These are phyloP conservation scores for Microctonus aethiopoides DNA, from an alignment of 2,888 invertebrate genomes.

Conservation along the genomic window DNA sequence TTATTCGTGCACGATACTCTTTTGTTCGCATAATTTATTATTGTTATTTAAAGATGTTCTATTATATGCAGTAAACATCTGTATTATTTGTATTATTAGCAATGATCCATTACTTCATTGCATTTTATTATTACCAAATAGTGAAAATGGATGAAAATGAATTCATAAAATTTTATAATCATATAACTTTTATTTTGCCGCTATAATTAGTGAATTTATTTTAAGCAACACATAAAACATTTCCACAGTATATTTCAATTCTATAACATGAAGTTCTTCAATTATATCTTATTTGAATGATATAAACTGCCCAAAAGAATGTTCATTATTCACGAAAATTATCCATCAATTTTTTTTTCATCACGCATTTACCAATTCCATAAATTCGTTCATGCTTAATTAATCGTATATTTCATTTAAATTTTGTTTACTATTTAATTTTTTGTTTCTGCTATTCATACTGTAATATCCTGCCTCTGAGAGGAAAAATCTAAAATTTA, in stretches of 20 bases:
- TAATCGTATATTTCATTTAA: no score
- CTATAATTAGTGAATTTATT: conserved; percentile 17
- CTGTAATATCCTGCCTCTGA: no score
- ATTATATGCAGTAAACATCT: conserved; percentile 1
- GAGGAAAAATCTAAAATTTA: not conserved
- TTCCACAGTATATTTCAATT: not conserved
- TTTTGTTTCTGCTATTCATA: no score
- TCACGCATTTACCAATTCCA: no score
- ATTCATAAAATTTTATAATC: not conserved
- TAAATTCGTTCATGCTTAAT: no score
- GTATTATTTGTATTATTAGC: not conserved
- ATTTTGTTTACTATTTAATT: no score
- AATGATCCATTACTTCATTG: not conserved
- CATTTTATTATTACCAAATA: not conserved
- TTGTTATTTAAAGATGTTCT: not conserved
- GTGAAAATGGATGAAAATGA: not conserved
- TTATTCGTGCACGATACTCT: not conserved
- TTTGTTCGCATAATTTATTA: not conserved
- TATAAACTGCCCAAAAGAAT: no score
- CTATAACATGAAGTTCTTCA: not conserved
- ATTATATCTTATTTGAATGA: not conserved
- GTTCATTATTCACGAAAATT: no score
- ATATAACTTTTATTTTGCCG: not conserved
- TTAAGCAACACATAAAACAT: conserved; percentile 13
- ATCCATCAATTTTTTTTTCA: no score